Evolutionary conservation across 2,113 vertebrate genomes (phyloP).

Genomic region (Gymnobelideus leadbeateri): DNA sequence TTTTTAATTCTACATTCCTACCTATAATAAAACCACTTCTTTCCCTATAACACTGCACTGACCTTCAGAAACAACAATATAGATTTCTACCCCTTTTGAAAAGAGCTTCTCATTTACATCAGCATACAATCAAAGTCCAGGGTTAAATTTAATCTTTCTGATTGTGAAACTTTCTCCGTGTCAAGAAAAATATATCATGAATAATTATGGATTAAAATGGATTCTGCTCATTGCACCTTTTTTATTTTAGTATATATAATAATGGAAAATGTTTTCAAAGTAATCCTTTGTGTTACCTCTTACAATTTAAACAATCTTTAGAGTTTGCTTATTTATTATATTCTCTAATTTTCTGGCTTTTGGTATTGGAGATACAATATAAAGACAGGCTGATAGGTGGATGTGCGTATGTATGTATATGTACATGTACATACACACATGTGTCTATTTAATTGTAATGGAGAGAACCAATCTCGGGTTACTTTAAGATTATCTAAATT

Average conservation of each 20-base stretch:
- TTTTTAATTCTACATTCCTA: not conserved
- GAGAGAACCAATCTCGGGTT: conserved; percentile 35
- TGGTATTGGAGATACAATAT: not conserved
- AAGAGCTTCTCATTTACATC: not conserved
- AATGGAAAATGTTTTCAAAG: not conserved
- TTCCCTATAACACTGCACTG: not conserved
- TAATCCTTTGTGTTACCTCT: conserved; percentile 25
- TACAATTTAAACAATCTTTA: conserved; percentile 48
- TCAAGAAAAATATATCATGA: fast-evolving
- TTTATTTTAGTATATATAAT: conserved; percentile 3
- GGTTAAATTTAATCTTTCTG: not conserved
- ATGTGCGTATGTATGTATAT: no score
- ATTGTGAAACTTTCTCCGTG: not conserved
- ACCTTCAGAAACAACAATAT: not conserved
- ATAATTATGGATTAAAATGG: conserved; percentile 46
- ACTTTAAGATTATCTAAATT: conserved; percentile 56
- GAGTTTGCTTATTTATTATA: conserved; percentile 29
- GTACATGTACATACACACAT: not conserved
- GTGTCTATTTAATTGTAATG: conserved; percentile 9
- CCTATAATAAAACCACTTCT: not conserved
- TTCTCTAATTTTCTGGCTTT: conserved; percentile 22
- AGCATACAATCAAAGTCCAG: not conserved
- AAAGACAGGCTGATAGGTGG: not conserved
- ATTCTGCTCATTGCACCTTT: conserved; percentile 15
- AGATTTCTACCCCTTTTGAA: not conserved